phyloP scores from a whole-genome alignment of 2,113 vertebrate genomes.

The Muntiacus muntjak region DNA sequence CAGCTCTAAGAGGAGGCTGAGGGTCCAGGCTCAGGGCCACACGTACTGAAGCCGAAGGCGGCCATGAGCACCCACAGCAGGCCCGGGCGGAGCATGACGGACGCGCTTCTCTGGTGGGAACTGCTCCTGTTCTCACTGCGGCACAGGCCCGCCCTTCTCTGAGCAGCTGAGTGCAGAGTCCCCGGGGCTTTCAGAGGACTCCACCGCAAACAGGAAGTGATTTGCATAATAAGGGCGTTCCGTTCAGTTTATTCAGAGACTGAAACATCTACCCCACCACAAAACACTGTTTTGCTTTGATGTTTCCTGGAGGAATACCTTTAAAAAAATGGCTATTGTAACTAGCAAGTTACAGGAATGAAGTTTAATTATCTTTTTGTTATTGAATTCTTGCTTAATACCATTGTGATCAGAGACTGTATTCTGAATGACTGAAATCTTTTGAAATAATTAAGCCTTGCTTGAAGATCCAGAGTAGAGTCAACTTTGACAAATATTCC shows the following conservation, averaged over 20 bases:
- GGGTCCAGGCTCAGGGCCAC: not conserved
- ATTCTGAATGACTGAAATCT: not conserved
- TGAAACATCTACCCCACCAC: not conserved
- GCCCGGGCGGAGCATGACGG: not conserved
- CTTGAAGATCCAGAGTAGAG: not conserved
- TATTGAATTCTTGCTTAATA: not conserved
- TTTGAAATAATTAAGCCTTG: not conserved
- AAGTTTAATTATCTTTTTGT: not conserved
- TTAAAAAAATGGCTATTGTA: not conserved
- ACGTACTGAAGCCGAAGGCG: not conserved
- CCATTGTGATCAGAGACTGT: not conserved
- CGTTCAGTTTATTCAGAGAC: not conserved
- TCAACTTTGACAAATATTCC: not conserved
- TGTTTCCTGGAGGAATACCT: not conserved
- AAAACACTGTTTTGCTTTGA: not conserved
- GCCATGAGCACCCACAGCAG: not conserved
- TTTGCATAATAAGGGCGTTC: not conserved
- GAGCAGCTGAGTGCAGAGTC: not conserved
- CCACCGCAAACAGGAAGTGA: not conserved
- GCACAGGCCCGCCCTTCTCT: not conserved
- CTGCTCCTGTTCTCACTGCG: not conserved
- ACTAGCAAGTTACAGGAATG: not conserved
- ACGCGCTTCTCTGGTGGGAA: not conserved
- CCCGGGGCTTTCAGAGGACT: not conserved
- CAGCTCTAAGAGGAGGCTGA: not conserved